Base-by-base conservation (phyloP, 2,113 vertebrate species). In the Phalacrocorax pelagicus region DNA sequence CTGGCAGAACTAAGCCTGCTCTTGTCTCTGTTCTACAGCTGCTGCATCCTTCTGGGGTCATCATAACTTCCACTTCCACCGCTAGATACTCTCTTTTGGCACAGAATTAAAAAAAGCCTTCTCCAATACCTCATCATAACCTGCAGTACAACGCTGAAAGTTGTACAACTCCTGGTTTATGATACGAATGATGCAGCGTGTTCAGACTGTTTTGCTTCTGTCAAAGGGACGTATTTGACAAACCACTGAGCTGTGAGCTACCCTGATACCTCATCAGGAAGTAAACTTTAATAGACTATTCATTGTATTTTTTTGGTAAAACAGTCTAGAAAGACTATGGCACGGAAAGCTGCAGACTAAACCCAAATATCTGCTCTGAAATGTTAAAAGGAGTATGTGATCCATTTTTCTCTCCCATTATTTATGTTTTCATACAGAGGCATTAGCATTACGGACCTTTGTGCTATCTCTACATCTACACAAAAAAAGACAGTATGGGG, bases 21-120 rank as follows among this genome's bases (percentile, higher is more conserved):
- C 90, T 92, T 82, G 84, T 89, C 69, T 96, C 95, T 97, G 91
- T 72, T 89, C 85, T 92, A 88, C 92, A 95, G 94, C 93, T 97
- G 94, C 91, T 91, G 66, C 80, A 67, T 81, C 94, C 54, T 93
- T 93, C 69, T 88, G 74, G n/a, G 81, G 61, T 81, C 78, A 82
- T 70, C 49, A 3, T 42, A 90, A 59, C 78, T 94, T 92, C 88
- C 63, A 84, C 73, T 84, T 81, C 82, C 47, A 95, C 55, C 2
- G 7, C 88, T 66, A 63, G 58, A 93, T 74, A 52, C 40, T 78
- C 51, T 75, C 62, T 71, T 90, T 86, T 59, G 72, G 57, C 74
- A 54, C 57, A 88, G 61, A 86, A 75, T 40, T 80, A 7, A n/a
- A 49, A 90, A 95, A 94, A 91, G 84, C 32, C 44, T 85, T 92